Evolutionary conservation across 2,888 invertebrate genomes (phyloP), one percentile per base, ranked within the genome.

Genomic region (Molanna angustata): DNA sequence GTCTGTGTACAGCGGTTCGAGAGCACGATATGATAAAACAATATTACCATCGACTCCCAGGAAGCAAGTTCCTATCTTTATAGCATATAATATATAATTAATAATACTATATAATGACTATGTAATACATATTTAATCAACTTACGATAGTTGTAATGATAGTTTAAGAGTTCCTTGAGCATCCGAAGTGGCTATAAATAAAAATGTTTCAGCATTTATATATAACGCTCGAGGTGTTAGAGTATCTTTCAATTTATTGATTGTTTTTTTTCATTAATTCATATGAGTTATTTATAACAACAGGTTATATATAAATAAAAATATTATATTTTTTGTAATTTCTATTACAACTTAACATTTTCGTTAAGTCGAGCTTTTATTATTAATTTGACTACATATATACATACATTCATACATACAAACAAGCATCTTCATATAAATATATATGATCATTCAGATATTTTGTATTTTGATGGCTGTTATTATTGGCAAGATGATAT

Each of bases 11-110:
- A 42, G 22, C 22, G 31, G 49, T 21, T 39, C 18, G 49, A 53
- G 53, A 56, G 56, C 52, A 46, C 49, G 53, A 49, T 33, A 49
- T 41, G 40, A 39, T 14, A 31, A 43, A 17, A 35, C 37, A 48
- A 42, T 44, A 44, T 64, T 70, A 73, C 66, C 76, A 76, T 75
- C 76, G 70, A 72, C 74, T 74, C 77, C 76, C 76, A 76, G 77
- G 73, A 75, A 77, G 74, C 76, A 77, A 77, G 77, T 77, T 77
- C 77, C 77, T 77, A 77, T 77, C 76, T 77, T 76, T 76, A 77
- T 77, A 76, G 76, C 76, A 77, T 77, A 77, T 77, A 77, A 76
- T 76, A 76, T 76, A 75, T 75, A 76, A 77, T 75, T 76, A 76
- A 76, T 76, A 57, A 53, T 77, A 77, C 76, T 75, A 74, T 76